Percentiles rank a stretch among this genome's conserved stretches.
Conservation (phyloP, 2,113 vertebrate species). For the Anas platyrhynchos region DNA sequence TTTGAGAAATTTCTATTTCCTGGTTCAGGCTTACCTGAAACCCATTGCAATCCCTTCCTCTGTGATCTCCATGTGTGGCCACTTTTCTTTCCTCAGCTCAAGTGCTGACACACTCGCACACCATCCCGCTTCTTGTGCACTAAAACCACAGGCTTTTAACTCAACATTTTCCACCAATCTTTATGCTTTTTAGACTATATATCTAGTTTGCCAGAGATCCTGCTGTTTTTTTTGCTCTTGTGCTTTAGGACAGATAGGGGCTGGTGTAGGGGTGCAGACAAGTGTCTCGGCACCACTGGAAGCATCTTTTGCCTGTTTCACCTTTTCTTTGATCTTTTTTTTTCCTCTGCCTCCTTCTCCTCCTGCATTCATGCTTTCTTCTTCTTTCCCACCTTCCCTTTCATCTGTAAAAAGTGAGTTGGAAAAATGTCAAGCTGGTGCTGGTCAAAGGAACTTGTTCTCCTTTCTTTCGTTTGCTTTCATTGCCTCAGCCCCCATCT, state of each 20-base stretch:
- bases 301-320: slow-evolving; percentile 22
- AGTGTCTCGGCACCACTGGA: neutral
- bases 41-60: neutral
- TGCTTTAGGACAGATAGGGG: neutral
- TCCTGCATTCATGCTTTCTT: slow-evolving; percentile 47
- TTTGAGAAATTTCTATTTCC: neutral
- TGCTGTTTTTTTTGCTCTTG: neutral
- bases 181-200: neutral
- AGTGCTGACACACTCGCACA: neutral
- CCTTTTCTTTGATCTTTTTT: slow-evolving; percentile 29
- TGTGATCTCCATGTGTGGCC: neutral
- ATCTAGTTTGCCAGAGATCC: neutral
- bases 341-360: slow-evolving; percentile 6
- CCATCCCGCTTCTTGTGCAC: neutral
- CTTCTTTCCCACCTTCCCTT: slow-evolving; percentile 21
- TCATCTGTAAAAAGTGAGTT: slow-evolving; percentile 44
- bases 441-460: slow-evolving; percentile 54
- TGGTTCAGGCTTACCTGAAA: neutral
- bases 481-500: neutral
- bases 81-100: neutral
- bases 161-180: neutral
- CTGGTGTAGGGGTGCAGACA: neutral
- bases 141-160: slow-evolving; percentile 8
- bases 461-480: slow-evolving; percentile 15
- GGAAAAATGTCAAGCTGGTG: slow-evolving; percentile 40